phyloP scores from a whole-genome alignment of 2,888 invertebrate genomes.

The Leptinotarsa peninsularis region DNA sequence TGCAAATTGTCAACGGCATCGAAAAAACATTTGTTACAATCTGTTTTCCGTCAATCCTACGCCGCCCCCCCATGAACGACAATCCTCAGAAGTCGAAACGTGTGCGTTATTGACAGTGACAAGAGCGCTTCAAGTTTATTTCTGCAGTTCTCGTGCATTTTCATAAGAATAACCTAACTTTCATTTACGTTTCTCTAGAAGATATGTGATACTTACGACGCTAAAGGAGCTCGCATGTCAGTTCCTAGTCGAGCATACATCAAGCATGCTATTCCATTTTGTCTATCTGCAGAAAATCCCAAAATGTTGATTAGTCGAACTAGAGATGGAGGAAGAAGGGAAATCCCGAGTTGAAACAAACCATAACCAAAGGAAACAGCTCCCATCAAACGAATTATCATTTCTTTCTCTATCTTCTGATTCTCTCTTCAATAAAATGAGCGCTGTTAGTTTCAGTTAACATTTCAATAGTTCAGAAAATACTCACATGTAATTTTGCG shows the following conservation, averaged over 20 bases:
- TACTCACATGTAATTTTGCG: constrained; percentile 53
- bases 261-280: constrained; percentile 71
- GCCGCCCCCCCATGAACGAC: too few relatives aligned
- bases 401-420: constrained; percentile 66
- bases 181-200: too few relatives aligned
- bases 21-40: too few relatives aligned
- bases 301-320: constrained; percentile 73
- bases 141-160: too few relatives aligned
- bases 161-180: neutral
- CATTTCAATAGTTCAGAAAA: neutral
- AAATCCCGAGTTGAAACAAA: constrained; percentile 75
- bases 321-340: constrained; percentile 75
- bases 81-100: too few relatives aligned
- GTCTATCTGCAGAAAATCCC: constrained; percentile 75
- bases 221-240: constrained; percentile 77
- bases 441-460: neutral
- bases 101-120: too few relatives aligned
- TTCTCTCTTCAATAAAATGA: constrained; percentile 32
- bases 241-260: constrained; percentile 72
- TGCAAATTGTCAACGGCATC: too few relatives aligned
- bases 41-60: too few relatives aligned
- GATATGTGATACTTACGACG: constrained; percentile 68
- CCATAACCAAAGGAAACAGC: constrained; percentile 80
- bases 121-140: too few relatives aligned
- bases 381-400: constrained; percentile 73